phyloP scores from a whole-genome alignment of 1,140 invertebrate species.

The Brachionus calyciflorus region DNA sequence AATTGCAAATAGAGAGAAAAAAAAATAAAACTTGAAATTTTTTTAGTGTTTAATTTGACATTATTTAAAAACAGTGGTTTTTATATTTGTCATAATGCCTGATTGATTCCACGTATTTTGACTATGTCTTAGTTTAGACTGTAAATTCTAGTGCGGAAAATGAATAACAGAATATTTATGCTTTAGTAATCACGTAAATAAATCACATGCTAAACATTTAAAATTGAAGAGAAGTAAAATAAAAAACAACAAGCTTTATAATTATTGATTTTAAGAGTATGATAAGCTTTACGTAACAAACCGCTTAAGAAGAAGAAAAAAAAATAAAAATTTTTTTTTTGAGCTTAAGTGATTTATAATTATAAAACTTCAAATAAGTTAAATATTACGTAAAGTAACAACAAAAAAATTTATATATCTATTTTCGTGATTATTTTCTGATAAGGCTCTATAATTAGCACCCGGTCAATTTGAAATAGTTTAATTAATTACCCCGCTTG shows the following conservation, averaged over 20 bases:
- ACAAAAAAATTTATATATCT: too few relatives aligned
- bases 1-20: too few relatives aligned
- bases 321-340: too few relatives aligned
- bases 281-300: too few relatives aligned
- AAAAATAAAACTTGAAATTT: too few relatives aligned
- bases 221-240: too few relatives aligned
- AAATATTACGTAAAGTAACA: too few relatives aligned
- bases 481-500: background rate
- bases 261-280: background rate
- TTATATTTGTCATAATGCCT: constrained; percentile 40
- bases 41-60: constrained; percentile 33
- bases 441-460: constrained; percentile 16
- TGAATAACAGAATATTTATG: constrained; percentile 39
- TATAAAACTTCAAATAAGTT: too few relatives aligned
- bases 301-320: too few relatives aligned
- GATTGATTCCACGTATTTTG: constrained; percentile 21
- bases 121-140: constrained; percentile 33
- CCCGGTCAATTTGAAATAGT: background rate
- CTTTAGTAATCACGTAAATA: constrained; percentile 32
- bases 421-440: background rate
- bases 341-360: too few relatives aligned
- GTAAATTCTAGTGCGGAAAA: constrained; percentile 39
- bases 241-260: background rate
- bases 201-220: constrained; percentile 8
- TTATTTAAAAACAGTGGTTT: constrained; percentile 6